Conservation (phyloP, 2,888 invertebrate genomes). For the Byasa hedistus region DNA sequence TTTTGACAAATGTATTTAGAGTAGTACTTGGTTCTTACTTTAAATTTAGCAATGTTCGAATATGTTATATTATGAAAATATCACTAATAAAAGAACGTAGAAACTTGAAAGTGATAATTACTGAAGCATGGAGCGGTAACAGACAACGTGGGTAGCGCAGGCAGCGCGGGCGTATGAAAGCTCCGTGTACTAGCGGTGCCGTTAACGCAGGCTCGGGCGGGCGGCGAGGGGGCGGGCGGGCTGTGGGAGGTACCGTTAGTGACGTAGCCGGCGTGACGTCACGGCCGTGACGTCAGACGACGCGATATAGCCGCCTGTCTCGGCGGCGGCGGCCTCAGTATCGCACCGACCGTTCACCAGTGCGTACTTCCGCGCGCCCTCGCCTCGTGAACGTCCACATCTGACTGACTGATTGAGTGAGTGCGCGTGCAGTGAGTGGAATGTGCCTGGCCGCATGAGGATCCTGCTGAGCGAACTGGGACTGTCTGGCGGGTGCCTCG, state of each 20-base stretch:
- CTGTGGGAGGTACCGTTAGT: conserved; percentile 80
- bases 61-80: background rate
- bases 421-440: conserved; percentile 79
- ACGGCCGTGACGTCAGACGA: conserved; percentile 72
- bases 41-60: background rate
- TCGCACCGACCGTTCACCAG: conserved; percentile 77
- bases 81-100: background rate
- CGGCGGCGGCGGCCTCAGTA: conserved; percentile 79
- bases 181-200: conserved; percentile 76
- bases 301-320: conserved; percentile 79
- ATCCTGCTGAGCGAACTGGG: conserved; percentile 80
- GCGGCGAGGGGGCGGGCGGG: conserved; percentile 74
- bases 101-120: background rate
- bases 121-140: conserved; percentile 36
- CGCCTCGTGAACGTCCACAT: conserved; percentile 52
- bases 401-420: conserved; percentile 71
- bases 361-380: conserved; percentile 63
- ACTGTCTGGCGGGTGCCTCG: conserved; percentile 78
- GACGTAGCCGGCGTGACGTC: conserved; percentile 74
- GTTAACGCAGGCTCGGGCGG: conserved; percentile 79
- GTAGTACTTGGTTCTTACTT: background rate
- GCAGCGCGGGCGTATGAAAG: conserved; percentile 64
- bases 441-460: conserved; percentile 79
- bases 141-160: conserved; percentile 39
- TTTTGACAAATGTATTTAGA: background rate